A percentile compares a stretch with the other conserved stretches of the same genome.
These are phyloP conservation scores for Axea sp. DNA, from an alignment of 2,888 invertebrate genomes.

Conservation along the genomic window DNA sequence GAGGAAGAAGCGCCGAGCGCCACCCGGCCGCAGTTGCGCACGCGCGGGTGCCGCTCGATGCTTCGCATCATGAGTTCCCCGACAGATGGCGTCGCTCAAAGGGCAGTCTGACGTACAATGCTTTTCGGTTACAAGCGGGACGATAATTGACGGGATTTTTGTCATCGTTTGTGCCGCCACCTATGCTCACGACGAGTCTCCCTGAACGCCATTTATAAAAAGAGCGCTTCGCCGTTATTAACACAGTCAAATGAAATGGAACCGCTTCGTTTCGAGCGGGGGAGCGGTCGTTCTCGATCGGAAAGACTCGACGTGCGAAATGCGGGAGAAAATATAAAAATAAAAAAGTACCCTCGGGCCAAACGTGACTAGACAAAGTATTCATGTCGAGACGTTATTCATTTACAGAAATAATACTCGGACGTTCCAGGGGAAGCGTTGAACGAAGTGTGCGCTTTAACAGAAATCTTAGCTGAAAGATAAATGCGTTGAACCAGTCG, in stretches of 20 bases:
- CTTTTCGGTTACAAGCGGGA: constrained; percentile 8
- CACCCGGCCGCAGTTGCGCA: neutral
- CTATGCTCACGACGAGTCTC: neutral
- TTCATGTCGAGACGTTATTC: neutral
- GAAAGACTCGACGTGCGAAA: too few species aligned
- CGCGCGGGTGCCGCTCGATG: neutral
- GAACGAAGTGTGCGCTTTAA: neutral
- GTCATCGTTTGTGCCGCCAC: constrained; percentile 4
- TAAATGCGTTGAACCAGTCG: constrained; percentile 20
- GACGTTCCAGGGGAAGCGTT: neutral
- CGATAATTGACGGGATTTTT: constrained; percentile 16
- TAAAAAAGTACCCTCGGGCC: constrained; percentile 20
- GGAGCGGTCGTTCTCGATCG: too few species aligned
- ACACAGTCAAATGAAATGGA: too few species aligned
- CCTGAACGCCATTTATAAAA: neutral
- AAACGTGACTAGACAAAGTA: constrained; percentile 32
- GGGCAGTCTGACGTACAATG: constrained; percentile 12
- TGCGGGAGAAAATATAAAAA: neutral
- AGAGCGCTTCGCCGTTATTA: too few species aligned
- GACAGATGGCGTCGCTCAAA: constrained; percentile 11
- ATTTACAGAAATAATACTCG: constrained; percentile 2
- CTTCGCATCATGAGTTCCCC: neutral
- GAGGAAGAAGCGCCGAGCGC: neutral
- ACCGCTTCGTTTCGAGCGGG: too few species aligned
- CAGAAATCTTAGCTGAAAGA: neutral